Evolutionary conservation across 2,797 vertebrate species (phyloP).

Genomic region (Moxostoma hubbsi): DNA sequence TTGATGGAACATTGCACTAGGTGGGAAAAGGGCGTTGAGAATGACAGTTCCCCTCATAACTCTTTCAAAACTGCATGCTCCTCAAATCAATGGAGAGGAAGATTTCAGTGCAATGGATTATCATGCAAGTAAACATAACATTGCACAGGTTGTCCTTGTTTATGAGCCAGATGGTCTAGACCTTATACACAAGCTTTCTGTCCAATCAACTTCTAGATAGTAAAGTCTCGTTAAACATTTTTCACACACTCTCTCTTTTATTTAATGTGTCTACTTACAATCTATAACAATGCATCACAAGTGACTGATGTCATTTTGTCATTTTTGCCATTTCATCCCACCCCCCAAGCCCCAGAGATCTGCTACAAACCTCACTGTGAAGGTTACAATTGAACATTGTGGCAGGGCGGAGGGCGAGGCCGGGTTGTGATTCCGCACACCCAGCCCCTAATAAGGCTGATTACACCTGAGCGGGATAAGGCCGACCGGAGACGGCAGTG

Average conservation of each 20-base stretch:
- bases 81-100: constrained; percentile 42
- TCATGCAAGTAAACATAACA: constrained; percentile 67
- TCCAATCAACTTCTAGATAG: constrained; percentile 54
- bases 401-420: too few relatives aligned
- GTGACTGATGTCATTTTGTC: too few relatives aligned
- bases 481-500: too few relatives aligned
- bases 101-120: constrained; percentile 37
- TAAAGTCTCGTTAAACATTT: too few relatives aligned
- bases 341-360: background rate
- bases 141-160: constrained; percentile 56
- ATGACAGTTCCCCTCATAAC: constrained; percentile 19
- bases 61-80: constrained; percentile 18
- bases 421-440: too few relatives aligned
- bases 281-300: too few relatives aligned
- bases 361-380: background rate
- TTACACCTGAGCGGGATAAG: too few relatives aligned
- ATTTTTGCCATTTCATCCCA: background rate
- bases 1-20: constrained; percentile 21
- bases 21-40: background rate
- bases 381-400: background rate
- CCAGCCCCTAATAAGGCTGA: too few relatives aligned
- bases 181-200: constrained; percentile 50
- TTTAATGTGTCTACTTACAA: too few relatives aligned
- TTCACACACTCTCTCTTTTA: too few relatives aligned
- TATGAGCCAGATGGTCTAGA: constrained; percentile 62